Evolutionary conservation across 2,113 vertebrate species (phyloP), one percentile per base, ranked within the genome.

Genomic region (Pachycephala philippinensis): DNA sequence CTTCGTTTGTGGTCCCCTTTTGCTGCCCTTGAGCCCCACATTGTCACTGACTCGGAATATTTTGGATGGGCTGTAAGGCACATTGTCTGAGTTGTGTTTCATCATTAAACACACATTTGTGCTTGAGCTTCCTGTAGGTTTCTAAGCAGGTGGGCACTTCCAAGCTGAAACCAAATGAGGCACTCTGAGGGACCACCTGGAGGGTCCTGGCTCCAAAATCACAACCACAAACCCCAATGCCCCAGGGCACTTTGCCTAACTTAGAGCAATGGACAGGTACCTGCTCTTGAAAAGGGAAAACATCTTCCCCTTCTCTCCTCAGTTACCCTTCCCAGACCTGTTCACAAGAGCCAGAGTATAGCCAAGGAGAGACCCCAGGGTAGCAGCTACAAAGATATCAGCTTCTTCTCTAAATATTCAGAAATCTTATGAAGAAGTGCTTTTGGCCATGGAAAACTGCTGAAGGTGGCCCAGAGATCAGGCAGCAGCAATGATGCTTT

Each of bases 401-500:
- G 13, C 26, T 78, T 83, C 63, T 50, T 71, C 61, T 45, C 49
- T 23, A 40, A 63, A 42, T n/a, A 39, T 54, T 89, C 68, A 64
- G 44, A 72, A 87, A 64, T 17, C 1, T 0, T 12, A 12, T 7
- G 19, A 57, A 78, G 40, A 57, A 68, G 5, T 8, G 5, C 1
- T 57, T 54, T 50, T 44, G 65, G 28, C 23, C 6, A 1, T 4
- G n/a, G 15, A 60, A 76, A 72, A 31, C 42, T 68, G 61, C 31
- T 17, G 40, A 54, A 64, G 14, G 14, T 69, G 33, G 9, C 31
- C 33, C 47, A 47, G 39, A 15, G 40, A 65, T 52, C 26, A 59
- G 71, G 76, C 23, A 89, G 42, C 26, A 88, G 35, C 35, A 76
- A 20, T 0, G 10, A 20, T 30, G 15, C 9, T 45, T 77, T 90